Conservation (phyloP, 1,140 invertebrate genomes). For the Wiebesia pumilae region DNA sequence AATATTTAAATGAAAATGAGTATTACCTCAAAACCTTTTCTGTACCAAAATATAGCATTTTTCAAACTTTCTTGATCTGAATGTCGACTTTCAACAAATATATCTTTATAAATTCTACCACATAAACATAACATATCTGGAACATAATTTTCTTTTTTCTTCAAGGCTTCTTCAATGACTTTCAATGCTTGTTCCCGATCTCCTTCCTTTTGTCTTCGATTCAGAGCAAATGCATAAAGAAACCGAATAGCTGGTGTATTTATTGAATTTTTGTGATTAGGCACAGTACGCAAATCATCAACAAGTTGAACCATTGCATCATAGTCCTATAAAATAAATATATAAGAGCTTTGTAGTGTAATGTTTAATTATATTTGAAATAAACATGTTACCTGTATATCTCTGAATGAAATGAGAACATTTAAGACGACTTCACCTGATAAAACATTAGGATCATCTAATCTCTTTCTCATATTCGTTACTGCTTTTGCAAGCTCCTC, state of each 20-base stretch:
- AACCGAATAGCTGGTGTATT: constrained; percentile 93
- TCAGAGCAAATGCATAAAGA: constrained; percentile 97
- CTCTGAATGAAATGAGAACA: constrained; percentile 93
- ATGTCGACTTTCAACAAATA: constrained; percentile 97
- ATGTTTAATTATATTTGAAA: constrained; percentile 15
- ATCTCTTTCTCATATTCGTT: constrained; percentile 91
- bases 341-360: constrained; percentile 1
- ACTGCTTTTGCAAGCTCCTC: constrained; percentile 90
- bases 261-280: constrained; percentile 91
- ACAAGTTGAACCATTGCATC: constrained; percentile 98
- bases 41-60: constrained; percentile 98
- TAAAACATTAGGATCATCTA: constrained; percentile 97
- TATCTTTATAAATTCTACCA: constrained; percentile 99
- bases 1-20: background rate
- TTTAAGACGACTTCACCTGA: constrained; percentile 95
- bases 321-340: constrained; percentile 83
- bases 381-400: constrained; percentile 82
- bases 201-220: constrained; percentile 93
- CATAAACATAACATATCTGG: constrained; percentile 99
- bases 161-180: constrained; percentile 92
- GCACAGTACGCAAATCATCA: constrained; percentile 94
- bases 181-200: constrained; percentile 95
- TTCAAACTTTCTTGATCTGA: constrained; percentile 90
- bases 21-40: constrained; percentile 91
- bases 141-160: constrained; percentile 94